A percentile compares a stretch with the other conserved stretches of the same genome.
phyloP scores from a whole-genome alignment of 2,113 vertebrate genomes.

The Ageneiosus marmoratus region DNA sequence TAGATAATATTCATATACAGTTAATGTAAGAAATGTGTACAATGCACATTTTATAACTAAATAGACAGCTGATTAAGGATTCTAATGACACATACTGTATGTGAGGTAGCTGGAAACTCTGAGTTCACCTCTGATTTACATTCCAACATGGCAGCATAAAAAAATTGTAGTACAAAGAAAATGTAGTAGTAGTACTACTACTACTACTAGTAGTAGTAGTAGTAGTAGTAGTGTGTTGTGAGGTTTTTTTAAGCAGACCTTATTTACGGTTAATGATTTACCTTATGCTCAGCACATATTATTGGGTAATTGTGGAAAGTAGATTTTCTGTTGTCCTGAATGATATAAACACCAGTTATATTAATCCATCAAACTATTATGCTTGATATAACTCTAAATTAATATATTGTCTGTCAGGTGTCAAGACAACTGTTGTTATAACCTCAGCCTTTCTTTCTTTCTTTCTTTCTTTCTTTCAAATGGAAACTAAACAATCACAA shows the following conservation, averaged over 20 bases:
- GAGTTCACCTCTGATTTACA: background rate
- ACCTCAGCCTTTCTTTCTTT: background rate
- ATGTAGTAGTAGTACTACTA: no score
- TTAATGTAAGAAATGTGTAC: background rate
- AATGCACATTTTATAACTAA: background rate
- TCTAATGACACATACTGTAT: no score
- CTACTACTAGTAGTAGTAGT: no score
- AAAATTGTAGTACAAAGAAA: no score
- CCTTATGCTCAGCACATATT: background rate
- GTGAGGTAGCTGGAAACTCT: background rate
- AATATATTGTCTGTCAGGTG: background rate
- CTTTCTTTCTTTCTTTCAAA: background rate
- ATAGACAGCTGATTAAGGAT: background rate
- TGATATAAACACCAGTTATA: background rate
- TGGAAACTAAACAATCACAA: background rate
- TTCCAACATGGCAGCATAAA: background rate
- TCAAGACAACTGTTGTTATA: background rate
- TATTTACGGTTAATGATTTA: background rate
- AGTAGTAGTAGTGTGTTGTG: background rate
- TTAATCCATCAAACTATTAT: background rate
- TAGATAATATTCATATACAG: background rate
- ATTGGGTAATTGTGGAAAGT: background rate
- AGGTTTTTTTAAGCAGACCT: background rate
- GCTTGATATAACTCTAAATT: background rate
- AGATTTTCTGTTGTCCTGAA: background rate